Base-by-base conservation (phyloP, 35 echinoderm and acorn worm genomes). In the Patiria miniata region DNA sequence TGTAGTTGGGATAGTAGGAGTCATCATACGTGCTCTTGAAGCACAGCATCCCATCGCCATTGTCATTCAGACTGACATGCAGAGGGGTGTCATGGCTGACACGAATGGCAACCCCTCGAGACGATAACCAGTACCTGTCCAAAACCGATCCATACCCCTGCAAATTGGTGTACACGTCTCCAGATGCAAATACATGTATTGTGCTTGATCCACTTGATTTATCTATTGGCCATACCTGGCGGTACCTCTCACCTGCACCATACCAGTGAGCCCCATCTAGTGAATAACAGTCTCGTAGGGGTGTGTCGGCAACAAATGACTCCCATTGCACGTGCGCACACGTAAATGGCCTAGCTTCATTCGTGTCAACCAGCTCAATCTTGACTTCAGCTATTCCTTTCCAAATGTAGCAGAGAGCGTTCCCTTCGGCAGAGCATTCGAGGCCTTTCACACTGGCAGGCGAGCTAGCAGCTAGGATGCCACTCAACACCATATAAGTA, bases 51-150 rank as follows among this genome's bases (percentile, higher is more conserved):
- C 78, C 68, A 55, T 91, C 92, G 58, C 80, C 68, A 61, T 94
- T 57, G 40, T 87, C 28, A 61, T 98, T 98, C 30, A 94, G 33
- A 79, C 96, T 98, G 12, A 91, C 89, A 69, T 94, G 92, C 0
- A 98, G 53, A 2, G 96, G 96, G 9, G 85, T 85, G 50, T 92
- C 60, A 51, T 91, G 79, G 29, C 68, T 68, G n/a, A 86, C 96
- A 0, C 92, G 78, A 30, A 98, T 92, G 30, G 85, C 96, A 12
- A 98, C 89, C 4, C 96, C 96, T 14, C 77, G n/a, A 16, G 96
- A 98, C 36, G 96, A 94, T 30, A 98, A 68, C 96, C 96, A 98
- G 40, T 98, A 98, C 22, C 92, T 86, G 57, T 98, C 96, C 22
- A 98, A 44, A 28, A 94, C 80, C 2, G 96, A 98, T 2, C 96